Evolutionary conservation across 1,140 invertebrate genomes (phyloP), one percentile per base, ranked within the genome.

Genomic region (Proales similis): DNA sequence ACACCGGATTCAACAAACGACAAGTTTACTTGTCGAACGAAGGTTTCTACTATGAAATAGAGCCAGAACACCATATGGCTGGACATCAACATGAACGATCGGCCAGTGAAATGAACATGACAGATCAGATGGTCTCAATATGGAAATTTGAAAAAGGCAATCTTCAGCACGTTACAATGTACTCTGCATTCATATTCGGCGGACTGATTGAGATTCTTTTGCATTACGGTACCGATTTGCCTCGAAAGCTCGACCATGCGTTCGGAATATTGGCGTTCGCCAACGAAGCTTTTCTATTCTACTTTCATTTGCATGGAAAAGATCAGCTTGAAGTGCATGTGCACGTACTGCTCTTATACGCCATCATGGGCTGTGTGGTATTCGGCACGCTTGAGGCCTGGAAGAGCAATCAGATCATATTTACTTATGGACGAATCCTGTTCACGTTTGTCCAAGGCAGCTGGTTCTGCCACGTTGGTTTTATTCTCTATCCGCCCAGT

Each of bases 91-190:
- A n/a, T n/a, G n/a, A n/a, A n/a, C n/a, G n/a, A n/a, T n/a, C n/a
- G n/a, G n/a, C n/a, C n/a, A n/a, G n/a, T n/a, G n/a, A n/a, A n/a
- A n/a, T n/a, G n/a, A n/a, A n/a, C n/a, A n/a, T n/a, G n/a, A n/a
- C n/a, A n/a, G n/a, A n/a, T n/a, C n/a, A n/a, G n/a, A n/a, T n/a
- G n/a, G n/a, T n/a, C n/a, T n/a, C n/a, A n/a, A n/a, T n/a, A n/a
- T n/a, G n/a, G n/a, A n/a, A n/a, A n/a, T n/a, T n/a, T n/a, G n/a
- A n/a, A n/a, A n/a, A n/a, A n/a, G 72, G 69, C 27, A 79, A 79
- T 63, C 70, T 66, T 22, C 79, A 79, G 60, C 79, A 80, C 64
- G 72, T 77, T 11, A 77, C 77, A 9, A 80, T 80, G 78, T 80
- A 72, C 67, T 72, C 73, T 64, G 75, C 77, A 65, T 80, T 79